Base-by-base conservation (phyloP, 2,888 invertebrate genomes). In the Nasonia oneida region DNA sequence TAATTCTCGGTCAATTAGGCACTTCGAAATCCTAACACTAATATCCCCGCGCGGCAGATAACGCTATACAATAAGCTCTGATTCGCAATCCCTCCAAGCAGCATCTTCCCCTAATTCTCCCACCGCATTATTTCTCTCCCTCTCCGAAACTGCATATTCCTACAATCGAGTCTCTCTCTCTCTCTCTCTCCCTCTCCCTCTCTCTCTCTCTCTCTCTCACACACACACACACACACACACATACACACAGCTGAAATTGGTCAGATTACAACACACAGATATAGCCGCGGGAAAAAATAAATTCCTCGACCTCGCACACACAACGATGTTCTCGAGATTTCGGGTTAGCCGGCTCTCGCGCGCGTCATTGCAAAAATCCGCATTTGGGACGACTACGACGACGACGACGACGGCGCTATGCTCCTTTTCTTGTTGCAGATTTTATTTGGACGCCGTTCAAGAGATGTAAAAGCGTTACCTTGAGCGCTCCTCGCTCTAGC, bases 381-480 rank as follows among this genome's bases (percentile, higher is more conserved):
- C 84, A 84, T 84, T 81, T 42, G 81, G 86, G 76, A 57, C 74
- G 73, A n/a, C 61, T 73, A 74, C 37, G 23, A 47, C n/a, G 37
- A n/a, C n/a, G n/a, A 33, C 53, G 57, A 57, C 61, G 50, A 23
- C n/a, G n/a, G 39, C 50, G 42, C 29, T n/a, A 79, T 29, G 53
- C 39, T 57, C 53, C 75, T 81, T 74, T 82, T 80, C 83, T 87
- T 81, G 83, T 87, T 85, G 85, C 85, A 85, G 83, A 87, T 87
- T 85, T 85, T 85, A 87, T 87, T 87, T 87, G 87, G 87, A 87
- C 85, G 85, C 18, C 85, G 85, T 87, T 87, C 87, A 87, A 87
- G 83, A 83, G 85, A 87, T 87, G 87, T 85, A 83, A 85, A 87
- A 85, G 87, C 87, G 85, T 85, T 85, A 87, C 87, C 87, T 87